Conservation (phyloP, 2,113 vertebrate species). For the Tichodroma muraria region DNA sequence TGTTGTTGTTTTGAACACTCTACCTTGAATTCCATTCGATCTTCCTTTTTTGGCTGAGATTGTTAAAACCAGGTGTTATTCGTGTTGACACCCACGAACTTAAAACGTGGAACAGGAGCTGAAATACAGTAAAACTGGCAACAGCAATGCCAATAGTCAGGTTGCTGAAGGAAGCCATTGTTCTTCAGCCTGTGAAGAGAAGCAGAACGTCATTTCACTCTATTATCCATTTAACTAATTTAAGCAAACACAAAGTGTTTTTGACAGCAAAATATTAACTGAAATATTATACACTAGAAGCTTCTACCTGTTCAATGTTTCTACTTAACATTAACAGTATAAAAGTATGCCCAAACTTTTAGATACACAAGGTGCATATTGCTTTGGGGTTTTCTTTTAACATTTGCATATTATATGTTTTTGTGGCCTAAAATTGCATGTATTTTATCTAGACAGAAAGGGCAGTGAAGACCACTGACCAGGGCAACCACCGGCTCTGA, state of each 20-base stretch:
- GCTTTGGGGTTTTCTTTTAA: background rate
- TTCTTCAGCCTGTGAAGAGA: constrained; percentile 69
- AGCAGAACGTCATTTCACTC: background rate
- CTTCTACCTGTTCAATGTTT: background rate
- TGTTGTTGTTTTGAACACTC: background rate
- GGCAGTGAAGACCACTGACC: background rate
- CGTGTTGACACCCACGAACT: constrained; percentile 84
- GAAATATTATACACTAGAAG: background rate
- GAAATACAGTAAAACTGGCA: constrained; percentile 87
- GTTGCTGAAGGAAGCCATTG: constrained; percentile 84
- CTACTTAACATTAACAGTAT: background rate
- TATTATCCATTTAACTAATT: background rate
- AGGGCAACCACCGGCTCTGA: background rate
- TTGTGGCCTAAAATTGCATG: background rate
- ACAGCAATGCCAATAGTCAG: constrained; percentile 73
- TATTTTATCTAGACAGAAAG: background rate
- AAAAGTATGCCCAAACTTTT: background rate
- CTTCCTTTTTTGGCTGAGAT: constrained; percentile 86
- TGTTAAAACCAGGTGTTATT: constrained; percentile 80
- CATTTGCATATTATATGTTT: background rate
- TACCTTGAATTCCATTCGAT: constrained; percentile 99
- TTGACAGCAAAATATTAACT: background rate
- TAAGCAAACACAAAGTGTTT: background rate
- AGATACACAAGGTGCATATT: background rate
- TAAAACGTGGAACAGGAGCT: constrained; percentile 86